Base-by-base conservation (phyloP, 2,888 invertebrate genomes). In the Dicyrtoma fusca region DNA sequence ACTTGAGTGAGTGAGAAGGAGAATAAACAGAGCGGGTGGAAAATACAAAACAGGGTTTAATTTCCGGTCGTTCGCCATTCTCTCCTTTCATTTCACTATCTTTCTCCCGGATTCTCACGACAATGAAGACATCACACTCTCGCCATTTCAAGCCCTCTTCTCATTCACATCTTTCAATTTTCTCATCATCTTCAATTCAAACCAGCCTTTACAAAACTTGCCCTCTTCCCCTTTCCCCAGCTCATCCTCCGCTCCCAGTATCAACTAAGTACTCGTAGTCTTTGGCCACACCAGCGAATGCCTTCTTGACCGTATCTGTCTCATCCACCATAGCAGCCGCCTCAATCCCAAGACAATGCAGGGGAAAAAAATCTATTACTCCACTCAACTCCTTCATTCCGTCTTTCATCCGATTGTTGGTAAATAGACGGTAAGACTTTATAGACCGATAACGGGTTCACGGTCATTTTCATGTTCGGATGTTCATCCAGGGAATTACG, bases 21-120 rank as follows among this genome's bases (percentile, higher is more conserved):
- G 57, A 57, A 45, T 68, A 51, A 51, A 68, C 63, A 68, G 62
- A 34, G 61, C 44, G 51, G 66, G 63, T 21, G 53, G 55, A 66
- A 72, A 68, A 69, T 55, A 68, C 72, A 70, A 73, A 73, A 73
- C 73, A 73, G 57, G 53, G 26, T 73, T 73, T 73, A 73, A 73
- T 73, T 73, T 73, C 73, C 73, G 73, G 73, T 69, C 34, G 34
- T 26, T 26, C 11, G 25, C 25, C 11, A 11, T 34, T n/a, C 19
- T 17, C 47, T n/a, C 55, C 14, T 57, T 21, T 8, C 23, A 57
- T 14, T 25, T 14, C 5, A n/a, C 25, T 55, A 21, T n/a, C 21
- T 19, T n/a, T 23, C 55, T 23, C 13, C n/a, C 1, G 21, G 17
- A 21, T 23, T 19, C 21, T 55, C 57, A 57, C 23, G 13, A 25